Conservation (phyloP, 1,140 invertebrate genomes). For the Drosophila suzukii region DNA sequence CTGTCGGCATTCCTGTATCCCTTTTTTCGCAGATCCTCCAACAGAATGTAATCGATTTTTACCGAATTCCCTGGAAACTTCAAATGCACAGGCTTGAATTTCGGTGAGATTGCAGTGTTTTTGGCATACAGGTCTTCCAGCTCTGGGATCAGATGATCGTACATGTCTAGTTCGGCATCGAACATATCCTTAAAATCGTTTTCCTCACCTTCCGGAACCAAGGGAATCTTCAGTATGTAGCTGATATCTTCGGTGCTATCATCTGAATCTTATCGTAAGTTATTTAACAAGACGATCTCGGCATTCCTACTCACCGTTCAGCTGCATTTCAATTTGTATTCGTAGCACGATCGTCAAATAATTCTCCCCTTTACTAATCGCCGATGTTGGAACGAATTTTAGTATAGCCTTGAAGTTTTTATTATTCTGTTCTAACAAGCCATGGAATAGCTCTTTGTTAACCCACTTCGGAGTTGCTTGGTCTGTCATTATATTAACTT, state of each 20-base stretch:
- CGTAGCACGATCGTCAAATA: slow-evolving; percentile 71
- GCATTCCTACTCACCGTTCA: slow-evolving; percentile 48
- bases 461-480: slow-evolving; percentile 80
- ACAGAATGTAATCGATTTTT: slow-evolving; percentile 59
- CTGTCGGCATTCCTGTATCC: slow-evolving; percentile 85
- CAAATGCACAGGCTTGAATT: slow-evolving; percentile 55
- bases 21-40: slow-evolving; percentile 53
- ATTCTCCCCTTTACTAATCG: slow-evolving; percentile 67
- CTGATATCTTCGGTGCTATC: slow-evolving; percentile 38
- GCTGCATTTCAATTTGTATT: slow-evolving; percentile 51
- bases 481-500: slow-evolving; percentile 23
- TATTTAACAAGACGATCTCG: slow-evolving; percentile 3
- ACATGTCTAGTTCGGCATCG: slow-evolving; percentile 59
- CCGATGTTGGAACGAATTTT: slow-evolving; percentile 46
- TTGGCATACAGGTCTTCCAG: slow-evolving; percentile 58
- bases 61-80: slow-evolving; percentile 47
- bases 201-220: slow-evolving; percentile 51
- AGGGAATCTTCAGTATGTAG: slow-evolving; percentile 68
- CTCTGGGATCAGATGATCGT: slow-evolving; percentile 60
- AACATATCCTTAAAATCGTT: slow-evolving; percentile 62
- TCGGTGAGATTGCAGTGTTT: slow-evolving; percentile 44
- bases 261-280: slow-evolving; percentile 33
- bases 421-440: slow-evolving; percentile 74
- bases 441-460: slow-evolving; percentile 81
- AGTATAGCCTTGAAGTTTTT: slow-evolving; percentile 66